Base-by-base conservation (phyloP, 2,888 invertebrate species). In the Drosophila anomelani region DNA sequence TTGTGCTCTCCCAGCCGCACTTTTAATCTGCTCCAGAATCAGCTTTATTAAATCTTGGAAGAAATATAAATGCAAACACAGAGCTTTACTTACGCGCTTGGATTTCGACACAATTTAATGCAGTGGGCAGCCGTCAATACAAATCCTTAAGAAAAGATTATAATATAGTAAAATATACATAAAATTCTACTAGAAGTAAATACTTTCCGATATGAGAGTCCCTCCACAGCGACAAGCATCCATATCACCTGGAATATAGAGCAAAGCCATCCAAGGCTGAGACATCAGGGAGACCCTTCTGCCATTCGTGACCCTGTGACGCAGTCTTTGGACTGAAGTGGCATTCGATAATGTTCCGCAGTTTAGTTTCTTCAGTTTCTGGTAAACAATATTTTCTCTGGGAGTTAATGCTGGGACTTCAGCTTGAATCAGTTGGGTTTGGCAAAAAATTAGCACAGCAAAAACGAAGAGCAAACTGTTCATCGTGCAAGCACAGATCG, bases 261-360 rank as follows among this genome's bases (percentile, higher is more conserved):
- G 26, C 15, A 61, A 13, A 4, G 61, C 57, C 61, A 57, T 61
- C 57, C 61, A 61, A 36, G 61, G 61, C 17, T 61, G 57, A 6
- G 61, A 44, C 58, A 61, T 29, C 20, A 61, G 26, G 8, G 34
- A 20, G 3, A 57, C 57, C 10, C 15, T 36, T 15, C 61, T 10
- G 15, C 61, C 61, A 8, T 43, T 34, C 0, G 23, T 57, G 36
- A 61, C 17, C 26, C 61, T 12, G 17, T 57, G 57, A 0, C 44
- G 36, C 12, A 57, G 44, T 9, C 58, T 61, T 36, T 61, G 61
- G 12, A 2, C 5, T 17, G 61, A 44, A 15, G 36, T 20, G 9
- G 43, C 13, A 44, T 17, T 44, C 12, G 61, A 12, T 4, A 44
- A 7, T 26, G 36, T 17, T 9, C 61, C 61, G 36, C 61, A 61